Evolutionary conservation across 1,140 invertebrate genomes (phyloP).

Genomic region (Metopolophium dirhodum): DNA sequence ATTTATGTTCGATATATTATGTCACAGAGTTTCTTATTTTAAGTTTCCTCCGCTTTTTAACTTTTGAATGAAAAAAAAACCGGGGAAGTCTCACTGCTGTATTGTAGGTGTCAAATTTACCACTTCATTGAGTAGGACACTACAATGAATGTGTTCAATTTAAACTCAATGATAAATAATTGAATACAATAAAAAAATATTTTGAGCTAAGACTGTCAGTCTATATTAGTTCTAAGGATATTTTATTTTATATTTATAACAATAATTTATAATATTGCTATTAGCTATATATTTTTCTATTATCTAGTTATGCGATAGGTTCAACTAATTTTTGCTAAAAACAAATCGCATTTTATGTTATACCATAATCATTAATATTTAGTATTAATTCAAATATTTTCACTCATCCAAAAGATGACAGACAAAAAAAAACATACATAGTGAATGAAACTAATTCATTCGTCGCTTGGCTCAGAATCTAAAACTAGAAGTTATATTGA

Average conservation of each 20-base stretch:
- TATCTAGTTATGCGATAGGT: neutral
- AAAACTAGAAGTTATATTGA: neutral
- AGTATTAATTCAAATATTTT: neutral
- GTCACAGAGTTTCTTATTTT: neutral
- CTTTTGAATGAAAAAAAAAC: neutral
- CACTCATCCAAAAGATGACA: no score
- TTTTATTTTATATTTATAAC: neutral
- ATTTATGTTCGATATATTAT: neutral
- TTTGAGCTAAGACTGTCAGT: neutral
- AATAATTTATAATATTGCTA: neutral
- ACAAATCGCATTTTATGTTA: neutral
- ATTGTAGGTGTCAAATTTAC: neutral
- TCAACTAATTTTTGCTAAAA: neutral
- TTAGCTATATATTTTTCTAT: neutral
- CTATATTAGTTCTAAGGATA: neutral
- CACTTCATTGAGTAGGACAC: no score
- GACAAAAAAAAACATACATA: no score
- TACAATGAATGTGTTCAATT: no score
- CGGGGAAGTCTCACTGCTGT: neutral
- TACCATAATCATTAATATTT: neutral
- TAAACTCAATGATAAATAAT: neutral
- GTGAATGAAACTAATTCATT: no score
- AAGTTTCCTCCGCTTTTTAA: neutral
- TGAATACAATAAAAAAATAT: neutral
- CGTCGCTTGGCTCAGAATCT: no score